These are phyloP conservation scores for Aphelocoma coerulescens DNA, from an alignment of 2,113 vertebrate genomes.

Conservation along the genomic window DNA sequence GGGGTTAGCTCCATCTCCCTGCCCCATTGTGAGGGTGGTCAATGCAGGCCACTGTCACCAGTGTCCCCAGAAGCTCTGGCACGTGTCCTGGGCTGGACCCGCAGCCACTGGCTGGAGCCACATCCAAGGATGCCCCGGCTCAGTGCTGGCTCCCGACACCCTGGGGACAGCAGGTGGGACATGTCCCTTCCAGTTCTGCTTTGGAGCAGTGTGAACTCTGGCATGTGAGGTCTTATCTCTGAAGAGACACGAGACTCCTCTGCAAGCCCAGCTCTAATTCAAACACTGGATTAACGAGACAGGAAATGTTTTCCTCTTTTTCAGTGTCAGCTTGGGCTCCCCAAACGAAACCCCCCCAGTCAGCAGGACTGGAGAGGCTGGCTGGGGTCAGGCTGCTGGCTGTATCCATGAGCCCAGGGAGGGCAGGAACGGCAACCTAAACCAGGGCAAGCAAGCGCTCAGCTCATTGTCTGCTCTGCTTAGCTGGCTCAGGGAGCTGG, in stretches of 20 bases:
- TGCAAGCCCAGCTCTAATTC: neutral
- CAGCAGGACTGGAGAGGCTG: neutral
- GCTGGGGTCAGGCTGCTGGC: neutral
- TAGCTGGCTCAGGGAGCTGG: neutral
- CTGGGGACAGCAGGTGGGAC: neutral
- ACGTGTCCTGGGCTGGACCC: neutral
- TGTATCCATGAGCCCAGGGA: fast-evolving
- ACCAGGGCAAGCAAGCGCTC: neutral
- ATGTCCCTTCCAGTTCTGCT: neutral
- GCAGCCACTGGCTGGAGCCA: neutral
- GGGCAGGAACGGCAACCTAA: neutral
- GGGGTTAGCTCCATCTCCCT: neutral
- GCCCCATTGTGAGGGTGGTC: fast-evolving
- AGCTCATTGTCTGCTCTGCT: neutral
- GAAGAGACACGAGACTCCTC: neutral
- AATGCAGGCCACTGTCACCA: fast-evolving
- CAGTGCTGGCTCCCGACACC: fast-evolving
- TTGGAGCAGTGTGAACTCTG: neutral
- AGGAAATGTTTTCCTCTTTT: neutral
- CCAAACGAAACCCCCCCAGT: neutral
- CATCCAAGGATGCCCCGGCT: neutral
- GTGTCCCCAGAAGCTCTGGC: neutral
- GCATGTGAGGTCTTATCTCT: neutral
- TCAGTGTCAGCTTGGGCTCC: neutral
- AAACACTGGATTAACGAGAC: neutral